phyloP scores from a whole-genome alignment of 2,888 invertebrate genomes.

The Andrena flavipes region DNA sequence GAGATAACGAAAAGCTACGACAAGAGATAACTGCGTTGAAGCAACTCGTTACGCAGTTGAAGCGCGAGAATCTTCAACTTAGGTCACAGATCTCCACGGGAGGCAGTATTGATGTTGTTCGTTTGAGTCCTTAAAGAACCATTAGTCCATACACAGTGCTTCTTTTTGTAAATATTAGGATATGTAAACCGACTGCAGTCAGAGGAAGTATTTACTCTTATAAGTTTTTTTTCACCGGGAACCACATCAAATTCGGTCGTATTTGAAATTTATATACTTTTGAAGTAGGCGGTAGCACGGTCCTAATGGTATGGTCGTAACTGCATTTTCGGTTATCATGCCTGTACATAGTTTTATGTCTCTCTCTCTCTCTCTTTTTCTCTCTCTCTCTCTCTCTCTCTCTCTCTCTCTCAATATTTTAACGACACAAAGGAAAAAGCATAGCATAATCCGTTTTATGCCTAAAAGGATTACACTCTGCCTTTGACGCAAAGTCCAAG shows the following conservation, averaged over 20 bases:
- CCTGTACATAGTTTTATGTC: constrained; percentile 26
- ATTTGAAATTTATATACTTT: constrained; percentile 31
- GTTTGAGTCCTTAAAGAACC: constrained; percentile 74
- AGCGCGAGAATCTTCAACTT: constrained; percentile 91
- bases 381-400: too few relatives aligned
- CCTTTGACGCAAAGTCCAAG: not conserved
- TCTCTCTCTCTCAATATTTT: not conserved
- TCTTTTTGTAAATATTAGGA: constrained; percentile 68
- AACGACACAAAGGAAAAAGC: not conserved
- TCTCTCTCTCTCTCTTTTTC: not conserved
- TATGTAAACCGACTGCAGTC: constrained; percentile 29
- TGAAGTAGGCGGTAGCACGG: constrained; percentile 15
- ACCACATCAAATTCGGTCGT: constrained; percentile 30
- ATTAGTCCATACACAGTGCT: constrained; percentile 42
- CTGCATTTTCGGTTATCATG: constrained; percentile 19
- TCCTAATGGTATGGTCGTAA: constrained; percentile 57
- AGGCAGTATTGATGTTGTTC: constrained; percentile 69
- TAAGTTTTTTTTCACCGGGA: constrained; percentile 38
- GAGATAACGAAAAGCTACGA: constrained; percentile 90
- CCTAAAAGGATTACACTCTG: constrained; percentile 8
- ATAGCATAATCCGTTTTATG: not conserved
- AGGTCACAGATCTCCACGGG: constrained; percentile 85
- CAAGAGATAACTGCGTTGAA: constrained; percentile 90
- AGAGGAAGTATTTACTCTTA: constrained; percentile 47
- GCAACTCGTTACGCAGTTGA: constrained; percentile 90